Conservation (phyloP, 2,888 invertebrate genomes). For the Gandaritis pyraliata region DNA sequence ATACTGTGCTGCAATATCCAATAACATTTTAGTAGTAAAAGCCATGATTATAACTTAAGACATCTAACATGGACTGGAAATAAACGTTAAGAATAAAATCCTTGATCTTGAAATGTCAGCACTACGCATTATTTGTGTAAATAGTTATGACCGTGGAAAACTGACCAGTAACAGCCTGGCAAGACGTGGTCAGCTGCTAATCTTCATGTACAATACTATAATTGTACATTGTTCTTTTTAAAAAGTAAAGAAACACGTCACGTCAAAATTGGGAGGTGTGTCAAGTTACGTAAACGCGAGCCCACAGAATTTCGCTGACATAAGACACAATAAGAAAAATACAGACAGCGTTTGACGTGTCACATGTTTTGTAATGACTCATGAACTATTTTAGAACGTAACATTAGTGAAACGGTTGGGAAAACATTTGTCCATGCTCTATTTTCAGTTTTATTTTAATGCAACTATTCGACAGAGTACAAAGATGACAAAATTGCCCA, state of each 20-base stretch:
- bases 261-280: slow-evolving; percentile 52
- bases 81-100: slow-evolving; percentile 15
- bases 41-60: too few relatives aligned
- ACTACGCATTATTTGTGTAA: background rate
- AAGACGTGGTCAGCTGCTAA: slow-evolving; percentile 13
- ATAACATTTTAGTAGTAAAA: too few relatives aligned
- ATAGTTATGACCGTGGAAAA: slow-evolving; percentile 9
- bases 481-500: too few relatives aligned
- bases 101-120: slow-evolving; percentile 30
- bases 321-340: slow-evolving; percentile 7
- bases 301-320: slow-evolving; percentile 21
- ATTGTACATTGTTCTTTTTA: slow-evolving; percentile 25
- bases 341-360: slow-evolving; percentile 6
- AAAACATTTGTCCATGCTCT: too few relatives aligned
- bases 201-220: slow-evolving; percentile 30
- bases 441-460: too few relatives aligned
- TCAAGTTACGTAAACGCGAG: slow-evolving; percentile 45
- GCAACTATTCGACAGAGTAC: too few relatives aligned
- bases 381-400: slow-evolving; percentile 7
- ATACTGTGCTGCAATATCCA: too few relatives aligned
- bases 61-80: background rate
- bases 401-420: background rate
- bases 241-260: slow-evolving; percentile 27
- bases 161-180: slow-evolving; percentile 11
- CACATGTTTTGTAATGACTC: slow-evolving; percentile 22